A percentile compares a stretch with the other conserved stretches of the same genome.
Conservation (phyloP, 2,797 vertebrate genomes). For the Carapus acus region DNA sequence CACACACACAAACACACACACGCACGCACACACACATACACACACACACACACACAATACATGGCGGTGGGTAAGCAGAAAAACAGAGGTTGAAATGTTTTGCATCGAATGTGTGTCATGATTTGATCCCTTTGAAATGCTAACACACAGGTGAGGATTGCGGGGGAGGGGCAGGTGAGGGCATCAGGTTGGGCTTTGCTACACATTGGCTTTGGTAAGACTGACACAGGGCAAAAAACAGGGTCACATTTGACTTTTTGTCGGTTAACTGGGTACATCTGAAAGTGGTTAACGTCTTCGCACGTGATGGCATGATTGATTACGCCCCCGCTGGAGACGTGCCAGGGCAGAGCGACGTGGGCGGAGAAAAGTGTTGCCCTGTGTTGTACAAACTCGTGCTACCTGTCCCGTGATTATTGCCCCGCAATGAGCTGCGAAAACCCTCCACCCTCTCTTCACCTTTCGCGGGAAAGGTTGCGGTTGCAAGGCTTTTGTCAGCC, state of each 20-base stretch:
- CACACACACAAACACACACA: no score
- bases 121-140: constrained; percentile 52
- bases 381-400: constrained; percentile 31
- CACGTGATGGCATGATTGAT: constrained; percentile 17
- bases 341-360: constrained; percentile 8
- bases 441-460: constrained; percentile 19
- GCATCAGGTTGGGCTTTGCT: constrained; percentile 24
- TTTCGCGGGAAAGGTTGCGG: constrained; percentile 5
- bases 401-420: constrained; percentile 15
- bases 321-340: constrained; percentile 26
- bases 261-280: no score
- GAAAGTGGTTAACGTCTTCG: no score
- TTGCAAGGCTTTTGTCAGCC: constrained; percentile 35
- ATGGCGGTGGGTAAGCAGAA: constrained; percentile 7
- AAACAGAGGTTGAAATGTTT: constrained; percentile 54
- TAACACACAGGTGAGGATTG: constrained; percentile 1
- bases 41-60: constrained; percentile 8
- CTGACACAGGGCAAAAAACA: constrained; percentile 13
- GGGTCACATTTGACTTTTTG: no score
- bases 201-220: constrained; percentile 17
- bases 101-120: constrained; percentile 18
- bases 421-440: constrained; percentile 24
- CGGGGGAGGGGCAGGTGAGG: background rate
- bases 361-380: constrained; percentile 28
- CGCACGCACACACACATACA: no score